These are phyloP conservation scores for Leptinotarsa rubiginosa DNA, from an alignment of 2,888 invertebrate genomes.

Conservation along the genomic window DNA sequence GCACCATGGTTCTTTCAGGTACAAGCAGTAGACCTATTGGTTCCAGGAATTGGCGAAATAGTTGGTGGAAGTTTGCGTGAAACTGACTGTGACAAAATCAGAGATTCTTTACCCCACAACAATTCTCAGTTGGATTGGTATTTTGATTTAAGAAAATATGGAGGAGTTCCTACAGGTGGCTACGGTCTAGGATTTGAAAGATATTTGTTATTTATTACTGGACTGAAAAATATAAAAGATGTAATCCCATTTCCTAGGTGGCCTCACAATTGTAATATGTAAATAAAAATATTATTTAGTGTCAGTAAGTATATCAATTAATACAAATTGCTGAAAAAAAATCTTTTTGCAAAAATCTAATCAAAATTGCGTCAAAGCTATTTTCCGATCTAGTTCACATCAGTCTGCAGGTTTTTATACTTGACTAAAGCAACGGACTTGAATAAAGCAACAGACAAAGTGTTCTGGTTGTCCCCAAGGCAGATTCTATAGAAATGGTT, in stretches of 20 bases:
- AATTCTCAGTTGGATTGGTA: slow-evolving; percentile 82
- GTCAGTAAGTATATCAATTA: too few species aligned
- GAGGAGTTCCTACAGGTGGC: slow-evolving; percentile 91
- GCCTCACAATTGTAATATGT: slow-evolving; percentile 87
- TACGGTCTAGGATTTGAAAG: slow-evolving; percentile 98
- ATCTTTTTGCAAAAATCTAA: background rate
- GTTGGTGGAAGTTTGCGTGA: slow-evolving; percentile 96
- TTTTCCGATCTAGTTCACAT: too few species aligned
- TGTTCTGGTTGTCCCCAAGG: too few species aligned
- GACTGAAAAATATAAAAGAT: slow-evolving; percentile 91
- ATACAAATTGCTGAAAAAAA: background rate
- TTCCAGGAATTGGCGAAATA: slow-evolving; percentile 91
- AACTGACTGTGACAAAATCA: slow-evolving; percentile 75
- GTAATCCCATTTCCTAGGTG: slow-evolving; percentile 94
- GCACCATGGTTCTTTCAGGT: slow-evolving; percentile 68
- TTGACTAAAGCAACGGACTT: too few species aligned
- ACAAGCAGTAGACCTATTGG: slow-evolving; percentile 87
- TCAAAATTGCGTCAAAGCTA: too few species aligned
- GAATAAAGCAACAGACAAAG: too few species aligned
- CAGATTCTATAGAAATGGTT: too few species aligned
- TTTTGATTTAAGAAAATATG: slow-evolving; percentile 87
- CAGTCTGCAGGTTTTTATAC: too few species aligned
- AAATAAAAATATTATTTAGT: slow-evolving; percentile 44
- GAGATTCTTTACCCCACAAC: slow-evolving; percentile 71
- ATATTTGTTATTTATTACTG: slow-evolving; percentile 84